Base-by-base conservation (phyloP, 2,888 invertebrate genomes). In the Pristionchus japonicus region DNA sequence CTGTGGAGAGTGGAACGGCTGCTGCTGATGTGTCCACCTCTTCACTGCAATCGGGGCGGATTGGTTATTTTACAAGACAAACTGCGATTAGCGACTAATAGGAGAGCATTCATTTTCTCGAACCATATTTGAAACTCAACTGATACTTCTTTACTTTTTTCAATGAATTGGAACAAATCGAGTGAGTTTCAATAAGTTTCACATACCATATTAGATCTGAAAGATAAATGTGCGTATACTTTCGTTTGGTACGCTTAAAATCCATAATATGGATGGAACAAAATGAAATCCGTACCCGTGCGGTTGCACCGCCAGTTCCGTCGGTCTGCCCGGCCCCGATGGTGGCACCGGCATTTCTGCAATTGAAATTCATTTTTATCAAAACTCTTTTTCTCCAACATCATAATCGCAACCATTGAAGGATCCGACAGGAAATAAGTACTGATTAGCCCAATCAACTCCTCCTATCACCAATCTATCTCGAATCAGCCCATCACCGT, bases 11-110 rank as follows among this genome's bases (percentile, higher is more conserved):
- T 70, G 86, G 86, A 67, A 86, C 49, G 2, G 47, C 86, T 3
- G 86, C 86, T 23, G 86, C 47, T 31, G 86, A 86, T 13, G 49
- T 47, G n/a, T 86, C 86, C 70, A 86, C 86, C 23, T 86, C 86
- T 23, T 77, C 77, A 11, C 88, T 70, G 43, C 23, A 74, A 74
- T 74, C 11, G 34, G 23, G 27, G 27, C 23, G 27, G 23, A 64
- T 27, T 64, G 23, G 13, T 3, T 52, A 20, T 52, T 52, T 52
- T 52, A 11, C n/a, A n/a, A n/a, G n/a, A 43, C 6, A 11, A 43
- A 11, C 43, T 43, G 43, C 6, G 43, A 9, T 43, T 11, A 43
- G 6, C 43, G 43, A 43, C 7, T 9, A 43, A 43, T 43, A 11
- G 43, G 43, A 43, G 43, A 43, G n/a, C 43, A 9, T 43, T 43